Evolutionary conservation across 2,113 vertebrate species (phyloP).

Genomic region (Amazona guildingii): DNA sequence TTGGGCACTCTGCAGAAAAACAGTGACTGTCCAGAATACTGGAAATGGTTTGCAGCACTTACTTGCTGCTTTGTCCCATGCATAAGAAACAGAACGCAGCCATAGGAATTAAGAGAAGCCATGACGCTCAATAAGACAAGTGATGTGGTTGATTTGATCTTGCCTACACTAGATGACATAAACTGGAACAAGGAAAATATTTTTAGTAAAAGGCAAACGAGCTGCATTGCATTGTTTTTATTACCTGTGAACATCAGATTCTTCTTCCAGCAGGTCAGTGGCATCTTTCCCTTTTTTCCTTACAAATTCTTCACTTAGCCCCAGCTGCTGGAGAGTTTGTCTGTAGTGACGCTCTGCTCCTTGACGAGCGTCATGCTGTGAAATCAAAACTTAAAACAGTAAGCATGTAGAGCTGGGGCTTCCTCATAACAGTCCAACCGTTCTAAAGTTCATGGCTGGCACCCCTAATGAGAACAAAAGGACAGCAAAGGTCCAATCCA

Average conservation of each 20-base stretch:
- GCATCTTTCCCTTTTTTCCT: constrained; percentile 73
- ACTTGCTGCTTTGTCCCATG: background rate
- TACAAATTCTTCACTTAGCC: constrained; percentile 87
- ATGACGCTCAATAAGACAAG: background rate
- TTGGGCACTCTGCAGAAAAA: constrained; percentile 35
- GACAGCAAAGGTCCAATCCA: background rate
- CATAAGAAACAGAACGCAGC: background rate
- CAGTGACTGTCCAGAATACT: background rate
- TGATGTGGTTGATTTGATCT: background rate
- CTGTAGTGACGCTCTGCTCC: constrained; percentile 83
- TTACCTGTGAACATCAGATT: constrained; percentile 60
- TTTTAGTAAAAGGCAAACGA: background rate
- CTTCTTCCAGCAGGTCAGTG: constrained; percentile 14
- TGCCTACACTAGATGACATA: background rate
- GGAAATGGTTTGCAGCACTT: background rate
- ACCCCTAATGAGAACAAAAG: background rate
- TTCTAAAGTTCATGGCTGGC: background rate
- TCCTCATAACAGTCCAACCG: background rate
- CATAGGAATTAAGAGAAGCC: background rate
- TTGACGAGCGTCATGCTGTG: constrained; percentile 79
- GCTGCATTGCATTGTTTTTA: background rate
- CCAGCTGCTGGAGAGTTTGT: constrained; percentile 78
- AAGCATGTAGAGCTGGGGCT: background rate
- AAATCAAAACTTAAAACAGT: background rate
- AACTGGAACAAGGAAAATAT: background rate